Conservation (phyloP, 2,888 invertebrate genomes). For the Apantesis nais region DNA sequence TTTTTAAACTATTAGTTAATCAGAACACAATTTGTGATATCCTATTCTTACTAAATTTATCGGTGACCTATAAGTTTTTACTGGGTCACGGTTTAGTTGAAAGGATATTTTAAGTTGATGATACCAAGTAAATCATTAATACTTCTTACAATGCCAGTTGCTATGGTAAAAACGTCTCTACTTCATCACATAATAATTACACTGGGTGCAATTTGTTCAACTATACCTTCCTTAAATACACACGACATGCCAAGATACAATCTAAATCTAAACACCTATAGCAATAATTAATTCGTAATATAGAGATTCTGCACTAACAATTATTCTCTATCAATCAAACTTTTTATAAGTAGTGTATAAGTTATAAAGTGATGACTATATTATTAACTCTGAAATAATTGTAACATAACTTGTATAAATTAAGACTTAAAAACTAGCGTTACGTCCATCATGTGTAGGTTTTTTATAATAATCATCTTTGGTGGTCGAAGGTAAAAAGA, state of each 20-base stretch:
- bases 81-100: slow-evolving; percentile 60
- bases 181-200: slow-evolving; percentile 68
- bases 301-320: not conserved
- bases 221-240: slow-evolving; percentile 45
- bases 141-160: slow-evolving; percentile 51
- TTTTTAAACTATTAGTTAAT: not conserved
- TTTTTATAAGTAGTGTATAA: slow-evolving; percentile 5
- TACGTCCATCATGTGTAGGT: not conserved
- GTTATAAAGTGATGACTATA: slow-evolving; percentile 9
- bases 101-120: slow-evolving; percentile 50
- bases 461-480: slow-evolving; percentile 41
- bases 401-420: slow-evolving; percentile 14
- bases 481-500: slow-evolving; percentile 64
- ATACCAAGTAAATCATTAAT: slow-evolving; percentile 63
- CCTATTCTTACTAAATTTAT: slow-evolving; percentile 32
- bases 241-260: slow-evolving; percentile 6
- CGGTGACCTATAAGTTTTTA: slow-evolving; percentile 51
- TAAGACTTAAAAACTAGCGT: slow-evolving; percentile 5
- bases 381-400: slow-evolving; percentile 7
- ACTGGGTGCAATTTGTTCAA: slow-evolving; percentile 59
- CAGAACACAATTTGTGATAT: not conserved
- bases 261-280: slow-evolving; percentile 1
- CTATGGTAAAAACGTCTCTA: slow-evolving; percentile 51
- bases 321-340: not conserved
- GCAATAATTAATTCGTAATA: not conserved